Evolutionary conservation across 35 echinoderm and acorn worm genomes (phyloP), one percentile per base, ranked within the genome.

Genomic region (Stichopus chloronotus): DNA sequence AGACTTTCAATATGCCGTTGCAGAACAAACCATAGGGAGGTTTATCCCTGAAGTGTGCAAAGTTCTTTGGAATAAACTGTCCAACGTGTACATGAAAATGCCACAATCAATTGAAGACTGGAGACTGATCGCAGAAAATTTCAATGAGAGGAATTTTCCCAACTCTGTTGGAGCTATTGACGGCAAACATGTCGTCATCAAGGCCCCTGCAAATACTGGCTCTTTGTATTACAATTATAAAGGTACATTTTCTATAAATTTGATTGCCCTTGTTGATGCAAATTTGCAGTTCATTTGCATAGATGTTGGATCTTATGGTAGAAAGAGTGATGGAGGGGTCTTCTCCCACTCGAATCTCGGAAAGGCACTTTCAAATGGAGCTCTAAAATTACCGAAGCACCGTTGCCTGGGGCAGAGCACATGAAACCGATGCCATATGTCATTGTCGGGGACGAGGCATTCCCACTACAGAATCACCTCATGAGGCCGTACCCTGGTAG

Each of bases 181-280:
- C 25, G 57, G 86, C 11, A 88, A 88, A 69, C 86, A 88, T 21
- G 61, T 63, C 6, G 6, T 8, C 7, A 88, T 88, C 12, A 69
- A 88, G 53, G 86, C 86, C 23, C 86, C 86, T 5, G 61, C 17
- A 12, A 88, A 88, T 7, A 63, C 4, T 7, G 86, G 86, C 20
- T 88, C 86, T 1, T 52, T 88, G 2, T 88, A 63, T 69, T 83
- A 57, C 60, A 92, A 92, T 59, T 92, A 92, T 52, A 92, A 92
- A 56, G n/a, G n/a, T n/a, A n/a, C n/a, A n/a, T n/a, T n/a, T n/a
- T n/a, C n/a, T n/a, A n/a, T n/a, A n/a, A n/a, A 30, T 55, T n/a
- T 59, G 53, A 9, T 79, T 81, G 91, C 91, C 9, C 59, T 83
- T 10, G 78, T 92, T n/a, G n/a, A n/a, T n/a, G n/a, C n/a, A n/a